Percentiles rank a stretch among this genome's conserved stretches.
Conservation (phyloP, 2,888 invertebrate species). For the Eugnorisma glareosa region DNA sequence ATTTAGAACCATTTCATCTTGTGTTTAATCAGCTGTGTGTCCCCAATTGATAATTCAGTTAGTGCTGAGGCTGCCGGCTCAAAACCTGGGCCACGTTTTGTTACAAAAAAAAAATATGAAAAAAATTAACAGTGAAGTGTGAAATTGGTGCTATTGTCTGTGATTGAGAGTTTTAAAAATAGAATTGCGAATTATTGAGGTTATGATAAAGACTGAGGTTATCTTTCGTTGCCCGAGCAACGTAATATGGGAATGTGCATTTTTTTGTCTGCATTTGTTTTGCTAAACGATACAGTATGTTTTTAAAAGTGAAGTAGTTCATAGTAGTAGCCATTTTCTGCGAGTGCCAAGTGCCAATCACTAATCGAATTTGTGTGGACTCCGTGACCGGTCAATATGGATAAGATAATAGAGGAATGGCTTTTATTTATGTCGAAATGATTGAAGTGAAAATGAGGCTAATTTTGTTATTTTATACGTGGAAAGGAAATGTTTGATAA, state of each 20-base stretch:
- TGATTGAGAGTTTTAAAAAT: slow-evolving; percentile 59
- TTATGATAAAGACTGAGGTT: slow-evolving; percentile 59
- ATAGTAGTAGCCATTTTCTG: slow-evolving; percentile 68
- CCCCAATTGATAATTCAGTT: slow-evolving; percentile 89
- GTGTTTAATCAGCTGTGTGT: slow-evolving; percentile 88
- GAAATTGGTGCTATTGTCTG: slow-evolving; percentile 65
- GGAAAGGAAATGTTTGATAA: neutral
- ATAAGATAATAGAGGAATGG: slow-evolving; percentile 61
- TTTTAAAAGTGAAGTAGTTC: slow-evolving; percentile 54
- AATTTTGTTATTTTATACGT: slow-evolving; percentile 29
- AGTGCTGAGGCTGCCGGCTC: slow-evolving; percentile 80
- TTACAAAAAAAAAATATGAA: slow-evolving; percentile 59
- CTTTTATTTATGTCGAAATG: slow-evolving; percentile 50
- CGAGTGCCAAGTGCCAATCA: slow-evolving; percentile 52
- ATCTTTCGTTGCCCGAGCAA: slow-evolving; percentile 51
- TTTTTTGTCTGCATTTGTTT: slow-evolving; percentile 74
- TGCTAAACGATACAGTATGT: slow-evolving; percentile 61
- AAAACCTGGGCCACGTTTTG: slow-evolving; percentile 73
- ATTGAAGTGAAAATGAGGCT: slow-evolving; percentile 27
- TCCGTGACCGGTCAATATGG: slow-evolving; percentile 70
- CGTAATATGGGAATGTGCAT: slow-evolving; percentile 55
- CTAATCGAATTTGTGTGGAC: slow-evolving; percentile 77
- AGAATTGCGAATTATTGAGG: slow-evolving; percentile 56
- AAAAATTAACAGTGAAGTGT: slow-evolving; percentile 54
- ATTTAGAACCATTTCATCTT: slow-evolving; percentile 78